phyloP scores from a whole-genome alignment of 1,140 invertebrate species.

The Leptinotarsa defecta region DNA sequence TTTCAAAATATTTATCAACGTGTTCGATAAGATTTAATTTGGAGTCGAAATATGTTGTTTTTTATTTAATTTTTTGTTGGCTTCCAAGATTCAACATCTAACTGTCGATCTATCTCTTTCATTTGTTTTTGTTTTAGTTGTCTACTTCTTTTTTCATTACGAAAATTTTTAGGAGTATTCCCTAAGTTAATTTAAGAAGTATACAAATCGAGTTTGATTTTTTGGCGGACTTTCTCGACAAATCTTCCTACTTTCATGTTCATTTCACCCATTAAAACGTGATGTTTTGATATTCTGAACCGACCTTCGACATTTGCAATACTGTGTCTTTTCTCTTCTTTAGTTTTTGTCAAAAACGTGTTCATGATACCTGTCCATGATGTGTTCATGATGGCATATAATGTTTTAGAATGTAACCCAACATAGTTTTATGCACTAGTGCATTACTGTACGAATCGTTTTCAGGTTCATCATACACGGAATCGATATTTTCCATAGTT shows the following conservation, averaged over 20 bases:
- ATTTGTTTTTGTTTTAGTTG: not conserved
- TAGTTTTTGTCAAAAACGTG: not conserved
- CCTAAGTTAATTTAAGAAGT: not conserved
- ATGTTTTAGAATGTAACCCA: not conserved
- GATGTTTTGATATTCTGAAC: not conserved
- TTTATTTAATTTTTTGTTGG: not conserved
- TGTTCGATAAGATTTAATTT: not conserved
- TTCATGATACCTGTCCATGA: not conserved
- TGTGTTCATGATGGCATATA: constrained; percentile 8
- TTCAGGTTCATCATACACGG: not conserved
- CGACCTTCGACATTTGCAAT: not conserved
- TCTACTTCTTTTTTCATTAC: not conserved
- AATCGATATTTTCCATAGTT: not conserved
- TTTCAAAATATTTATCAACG: no score
- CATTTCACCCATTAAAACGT: not conserved
- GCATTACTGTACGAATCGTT: not conserved
- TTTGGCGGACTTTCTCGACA: not conserved
- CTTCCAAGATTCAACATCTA: not conserved
- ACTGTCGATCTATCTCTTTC: not conserved
- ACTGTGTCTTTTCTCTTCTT: not conserved
- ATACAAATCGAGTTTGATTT: not conserved
- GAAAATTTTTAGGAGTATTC: not conserved
- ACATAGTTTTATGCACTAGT: not conserved
- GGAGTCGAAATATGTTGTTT: not conserved
- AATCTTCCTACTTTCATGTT: not conserved